Evolutionary conservation across 2,797 vertebrate species (phyloP).

Genomic region (Champsocephalus esox): DNA sequence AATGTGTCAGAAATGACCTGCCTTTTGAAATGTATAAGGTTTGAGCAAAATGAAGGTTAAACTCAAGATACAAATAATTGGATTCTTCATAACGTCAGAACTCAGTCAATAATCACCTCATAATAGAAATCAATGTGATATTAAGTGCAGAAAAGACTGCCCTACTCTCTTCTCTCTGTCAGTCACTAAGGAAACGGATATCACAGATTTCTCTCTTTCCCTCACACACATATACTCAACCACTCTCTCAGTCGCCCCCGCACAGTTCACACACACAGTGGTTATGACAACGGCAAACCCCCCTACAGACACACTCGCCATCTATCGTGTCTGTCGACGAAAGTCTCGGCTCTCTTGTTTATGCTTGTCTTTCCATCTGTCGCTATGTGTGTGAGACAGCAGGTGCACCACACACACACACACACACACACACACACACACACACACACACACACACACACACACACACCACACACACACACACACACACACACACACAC

Average conservation of each 20-base stretch:
- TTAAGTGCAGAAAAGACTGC: slow-evolving; percentile 11
- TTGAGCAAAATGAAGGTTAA: not conserved
- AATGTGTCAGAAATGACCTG: not conserved
- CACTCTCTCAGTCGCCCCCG: slow-evolving; percentile 54
- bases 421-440: slow-evolving; percentile 21
- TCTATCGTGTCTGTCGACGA: slow-evolving; percentile 34
- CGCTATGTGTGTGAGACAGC: slow-evolving; percentile 38
- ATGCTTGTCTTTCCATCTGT: slow-evolving; percentile 61
- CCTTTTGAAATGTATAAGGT: not conserved
- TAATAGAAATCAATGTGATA: slow-evolving; percentile 21
- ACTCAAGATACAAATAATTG: not conserved
- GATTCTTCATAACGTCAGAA: slow-evolving; percentile 6
- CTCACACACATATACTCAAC: slow-evolving; percentile 27
- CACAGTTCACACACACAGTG: slow-evolving; percentile 53
- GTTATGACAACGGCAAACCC: no score
- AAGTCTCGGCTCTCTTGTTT: slow-evolving; percentile 66
- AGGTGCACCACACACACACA: slow-evolving; percentile 41
- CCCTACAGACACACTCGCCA: slow-evolving; percentile 9
- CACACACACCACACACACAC: slow-evolving; percentile 21
- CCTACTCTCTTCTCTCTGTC: slow-evolving; percentile 24
- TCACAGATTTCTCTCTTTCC: slow-evolving; percentile 51
- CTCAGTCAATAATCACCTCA: slow-evolving; percentile 5
- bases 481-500: slow-evolving; percentile 20
- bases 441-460: slow-evolving; percentile 20
- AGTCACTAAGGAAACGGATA: slow-evolving; percentile 79